Base-by-base conservation (phyloP, 2,113 vertebrate species). In the Ictalurus punctatus region DNA sequence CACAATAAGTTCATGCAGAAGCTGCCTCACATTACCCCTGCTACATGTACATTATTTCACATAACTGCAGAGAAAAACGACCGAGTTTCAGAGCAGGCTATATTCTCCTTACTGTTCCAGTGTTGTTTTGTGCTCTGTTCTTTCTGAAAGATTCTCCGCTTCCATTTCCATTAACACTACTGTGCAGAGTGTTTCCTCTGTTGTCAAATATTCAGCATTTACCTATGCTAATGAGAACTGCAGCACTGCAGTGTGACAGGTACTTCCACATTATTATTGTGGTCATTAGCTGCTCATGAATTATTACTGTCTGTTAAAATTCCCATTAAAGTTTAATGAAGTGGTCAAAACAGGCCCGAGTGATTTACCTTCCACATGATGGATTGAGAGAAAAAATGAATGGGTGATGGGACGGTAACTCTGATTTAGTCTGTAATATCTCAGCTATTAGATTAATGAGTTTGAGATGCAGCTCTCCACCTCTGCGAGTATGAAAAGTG, bases 321-420 rank as follows among this genome's bases (percentile, higher is more conserved):
- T 90, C 73, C 85, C 87, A 91, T 91, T 92, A 90, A 83, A 83
- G 86, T 91, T 90, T 92, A 88, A 92, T 91, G 90, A 90, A 92
- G 87, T 89, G 86, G 90, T 92, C 90, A 81, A 87, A 85, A 85
- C 69, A 71, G 87, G 59, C 88, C 86, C 89, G 87, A 92, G 90
- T 91, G 90, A 92, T 91, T 90, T 89, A 90, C 84, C 86, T 90
- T 89, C 88, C 90, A 90, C 40, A 89, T 82, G 69, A 92, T 87
- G 56, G 86, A 86, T 82, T 71, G 79, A 85, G 58, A 88, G 61
- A 87, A 89, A 86, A 90, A 84, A 79, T 86, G 34, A 88, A 86
- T 82, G 78, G 40, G 52, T 85, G 88, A 82, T 89, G 63, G 79
- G 59, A 91, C 8, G 37, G 85, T 84, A 90, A 65, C 86, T 84